Conservation (phyloP, 2,888 invertebrate species). For the Sylvicola cinctus region DNA sequence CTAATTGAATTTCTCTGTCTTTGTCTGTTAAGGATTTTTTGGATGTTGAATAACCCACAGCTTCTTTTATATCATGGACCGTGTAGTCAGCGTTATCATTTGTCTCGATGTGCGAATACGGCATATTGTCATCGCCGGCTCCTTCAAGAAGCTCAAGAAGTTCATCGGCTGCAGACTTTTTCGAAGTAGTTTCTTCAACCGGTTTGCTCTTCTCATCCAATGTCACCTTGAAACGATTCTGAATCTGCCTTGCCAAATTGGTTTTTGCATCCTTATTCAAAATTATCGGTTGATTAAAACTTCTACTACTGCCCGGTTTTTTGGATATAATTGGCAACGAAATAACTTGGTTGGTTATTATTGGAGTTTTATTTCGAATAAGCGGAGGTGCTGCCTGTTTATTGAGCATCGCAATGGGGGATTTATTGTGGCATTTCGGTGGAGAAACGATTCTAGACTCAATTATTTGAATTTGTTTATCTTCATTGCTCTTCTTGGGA, state of each 20-base stretch:
- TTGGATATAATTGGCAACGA: too few species aligned
- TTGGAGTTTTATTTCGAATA: background rate
- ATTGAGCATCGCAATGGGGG: too few species aligned
- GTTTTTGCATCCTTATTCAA: background rate
- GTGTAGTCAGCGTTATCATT: background rate
- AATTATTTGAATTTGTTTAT: too few species aligned
- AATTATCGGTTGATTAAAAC: background rate
- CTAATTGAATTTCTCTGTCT: constrained; percentile 19
- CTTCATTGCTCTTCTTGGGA: background rate
- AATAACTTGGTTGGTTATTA: background rate
- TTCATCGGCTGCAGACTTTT: constrained; percentile 14
- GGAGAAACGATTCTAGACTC: too few species aligned
- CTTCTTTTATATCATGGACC: background rate
- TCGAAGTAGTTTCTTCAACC: constrained; percentile 1
- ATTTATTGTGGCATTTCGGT: too few species aligned
- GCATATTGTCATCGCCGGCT: constrained; percentile 30
- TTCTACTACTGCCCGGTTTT: background rate
- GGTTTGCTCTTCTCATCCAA: too few species aligned
- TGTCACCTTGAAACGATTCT: constrained; percentile 3
- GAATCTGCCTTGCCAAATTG: constrained; percentile 3
- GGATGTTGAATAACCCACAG: background rate
- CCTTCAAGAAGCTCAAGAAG: constrained; percentile 31
- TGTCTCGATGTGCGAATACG: too few species aligned
- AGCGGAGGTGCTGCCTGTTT: too few species aligned
- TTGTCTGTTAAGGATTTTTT: constrained; percentile 5